Evolutionary conservation across 2,888 invertebrate genomes (phyloP), one percentile per base, ranked within the genome.

Genomic region (Sicus ferrugineus): DNA sequence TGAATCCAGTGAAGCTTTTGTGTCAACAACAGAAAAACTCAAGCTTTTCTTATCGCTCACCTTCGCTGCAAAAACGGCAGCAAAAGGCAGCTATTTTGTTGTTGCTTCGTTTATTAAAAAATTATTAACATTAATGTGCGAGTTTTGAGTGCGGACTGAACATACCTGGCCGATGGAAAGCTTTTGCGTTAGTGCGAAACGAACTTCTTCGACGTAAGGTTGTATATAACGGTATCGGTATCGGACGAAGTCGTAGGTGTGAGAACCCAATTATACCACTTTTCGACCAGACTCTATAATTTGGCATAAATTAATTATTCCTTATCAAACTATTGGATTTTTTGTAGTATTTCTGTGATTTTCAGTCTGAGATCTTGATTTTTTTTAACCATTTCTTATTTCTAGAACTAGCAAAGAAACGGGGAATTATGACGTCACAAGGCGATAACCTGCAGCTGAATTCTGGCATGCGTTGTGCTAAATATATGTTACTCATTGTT

Each of bases 401-500:
- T 54, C 23, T 54, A 28, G 28, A 54, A 5, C 5, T 54, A 21
- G 14, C 16, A 19, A 38, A 16, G 21, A 34, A 23, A 28, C 2
- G 2, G 11, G 7, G 4, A 11, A 64, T 48, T 26, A 77, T 77
- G 77, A 73, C 72, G 52, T 71, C 72, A 48, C 73, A 72, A 71
- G 75, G 79, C 66, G 83, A 83, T 72, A 67, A 30, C 46, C 76
- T 83, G 67, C 80, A 87, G 75, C 79, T 89, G 70, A 89, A 90
- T 82, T 86, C 90, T 30, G 91, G 92, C 76, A 91, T 92, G 91
- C 89, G 87, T 81, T 89, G 91, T 80, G 91, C 93, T 70, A 93
- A 93, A 84, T 93, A 92, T 79, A 88, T 93, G 86, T 86, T 93
- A 74, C 88, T 93, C 78, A 87, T 90, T 76, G 91, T 93, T 77